Conservation (phyloP, 1,140 invertebrate genomes). For the Cyrtorhinus lividipennis region DNA sequence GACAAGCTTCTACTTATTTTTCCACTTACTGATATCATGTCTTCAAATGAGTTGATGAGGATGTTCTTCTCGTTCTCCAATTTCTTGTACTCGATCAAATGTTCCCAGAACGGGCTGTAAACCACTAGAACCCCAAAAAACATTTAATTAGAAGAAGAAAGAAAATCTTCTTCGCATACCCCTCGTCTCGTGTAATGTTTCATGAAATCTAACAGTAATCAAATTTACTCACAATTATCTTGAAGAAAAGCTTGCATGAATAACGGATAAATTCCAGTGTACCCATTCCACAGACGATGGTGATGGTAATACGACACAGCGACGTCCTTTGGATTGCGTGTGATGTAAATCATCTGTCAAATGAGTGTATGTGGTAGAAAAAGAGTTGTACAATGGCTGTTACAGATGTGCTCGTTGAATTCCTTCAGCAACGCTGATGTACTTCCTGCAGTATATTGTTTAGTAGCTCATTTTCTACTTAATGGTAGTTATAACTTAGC, state of each 20-base stretch:
- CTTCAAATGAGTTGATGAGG: constrained; percentile 35
- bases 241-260: constrained; percentile 34
- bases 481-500: too few species aligned
- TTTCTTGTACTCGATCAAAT: constrained; percentile 30
- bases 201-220: too few species aligned
- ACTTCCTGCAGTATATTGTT: too few species aligned
- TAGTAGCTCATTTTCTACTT: too few species aligned
- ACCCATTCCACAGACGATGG: constrained; percentile 30
- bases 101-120: constrained; percentile 27
- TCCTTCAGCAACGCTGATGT: background rate
- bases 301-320: constrained; percentile 46
- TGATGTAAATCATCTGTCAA: constrained; percentile 43
- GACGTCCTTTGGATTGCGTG: constrained; percentile 46
- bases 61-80: constrained; percentile 31
- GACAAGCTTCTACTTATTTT: too few species aligned
- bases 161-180: too few species aligned
- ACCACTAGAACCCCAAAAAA: constrained; percentile 23
- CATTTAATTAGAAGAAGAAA: constrained; percentile 33
- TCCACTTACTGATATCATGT: constrained; percentile 30
- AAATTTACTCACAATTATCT: constrained; percentile 30
- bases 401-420: background rate
- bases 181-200: too few species aligned
- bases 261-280: constrained; percentile 32
- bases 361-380: constrained; percentile 7
- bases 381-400: background rate